These are phyloP conservation scores for Drepana arcuata DNA, from an alignment of 1,140 invertebrate species.

Conservation along the genomic window DNA sequence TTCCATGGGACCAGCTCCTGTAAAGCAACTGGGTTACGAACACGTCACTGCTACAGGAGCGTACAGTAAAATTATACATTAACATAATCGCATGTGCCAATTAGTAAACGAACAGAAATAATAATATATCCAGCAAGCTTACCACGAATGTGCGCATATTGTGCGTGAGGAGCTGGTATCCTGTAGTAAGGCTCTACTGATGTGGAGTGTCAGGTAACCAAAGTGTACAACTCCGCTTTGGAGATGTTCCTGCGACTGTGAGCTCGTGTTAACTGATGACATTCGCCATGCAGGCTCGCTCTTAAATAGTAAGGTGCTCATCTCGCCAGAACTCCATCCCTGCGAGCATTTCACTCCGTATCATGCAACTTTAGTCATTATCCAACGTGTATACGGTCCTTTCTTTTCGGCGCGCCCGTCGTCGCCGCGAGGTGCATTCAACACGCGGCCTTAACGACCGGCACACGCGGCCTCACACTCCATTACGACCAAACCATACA, in stretches of 20 bases:
- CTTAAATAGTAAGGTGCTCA: slow-evolving; percentile 67
- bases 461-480: too few relatives aligned
- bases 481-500: too few relatives aligned
- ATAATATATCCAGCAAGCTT: slow-evolving; percentile 33
- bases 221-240: slow-evolving; percentile 37
- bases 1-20: slow-evolving; percentile 8
- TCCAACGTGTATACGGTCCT: slow-evolving; percentile 63
- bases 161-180: slow-evolving; percentile 29
- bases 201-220: too few relatives aligned
- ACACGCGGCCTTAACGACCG: slow-evolving; percentile 47
- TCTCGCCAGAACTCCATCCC: slow-evolving; percentile 63
- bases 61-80: too few relatives aligned
- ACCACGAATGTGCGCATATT: slow-evolving; percentile 65
- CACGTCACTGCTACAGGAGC: slow-evolving; percentile 8
- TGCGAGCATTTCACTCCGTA: slow-evolving; percentile 64
- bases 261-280: slow-evolving; percentile 65
- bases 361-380: slow-evolving; percentile 66
- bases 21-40: too few relatives aligned
- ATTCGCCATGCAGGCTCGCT: slow-evolving; percentile 59
- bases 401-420: slow-evolving; percentile 57
- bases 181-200: slow-evolving; percentile 29
- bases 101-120: slow-evolving; percentile 23
- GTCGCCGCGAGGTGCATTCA: slow-evolving; percentile 38
- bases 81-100: slow-evolving; percentile 44
- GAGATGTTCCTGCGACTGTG: slow-evolving; percentile 57